Conservation (phyloP, 2,888 invertebrate genomes). For the Tiphia femorata region DNA sequence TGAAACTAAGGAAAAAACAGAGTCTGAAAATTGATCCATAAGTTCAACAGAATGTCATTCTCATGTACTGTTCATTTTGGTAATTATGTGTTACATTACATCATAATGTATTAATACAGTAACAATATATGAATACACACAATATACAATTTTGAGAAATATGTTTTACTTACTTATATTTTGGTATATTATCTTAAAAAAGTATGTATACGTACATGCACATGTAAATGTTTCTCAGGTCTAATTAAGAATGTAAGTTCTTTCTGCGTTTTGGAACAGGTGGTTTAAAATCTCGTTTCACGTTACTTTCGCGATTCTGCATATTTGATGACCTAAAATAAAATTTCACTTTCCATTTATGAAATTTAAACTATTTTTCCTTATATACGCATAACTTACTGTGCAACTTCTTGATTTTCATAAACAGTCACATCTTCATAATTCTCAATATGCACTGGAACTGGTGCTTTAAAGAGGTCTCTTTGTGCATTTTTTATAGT, state of each 20-base stretch:
- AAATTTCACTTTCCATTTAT: no score
- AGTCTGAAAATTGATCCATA: slow-evolving; percentile 49
- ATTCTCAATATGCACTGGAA: slow-evolving; percentile 26
- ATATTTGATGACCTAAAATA: slow-evolving; percentile 1
- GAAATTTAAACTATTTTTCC: not conserved
- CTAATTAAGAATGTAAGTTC: slow-evolving; percentile 1
- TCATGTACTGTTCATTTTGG: slow-evolving; percentile 14
- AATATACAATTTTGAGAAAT: slow-evolving; percentile 1
- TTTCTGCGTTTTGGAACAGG: slow-evolving; percentile 18
- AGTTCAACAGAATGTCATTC: slow-evolving; percentile 10
- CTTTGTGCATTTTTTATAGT: slow-evolving; percentile 38
- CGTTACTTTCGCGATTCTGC: not conserved
- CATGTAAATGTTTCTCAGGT: not conserved
- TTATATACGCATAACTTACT: slow-evolving; percentile 18
- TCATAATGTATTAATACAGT: slow-evolving; percentile 40
- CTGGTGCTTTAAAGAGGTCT: slow-evolving; percentile 27
- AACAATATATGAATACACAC: slow-evolving; percentile 17
- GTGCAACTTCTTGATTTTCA: slow-evolving; percentile 20
- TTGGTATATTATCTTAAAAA: not conserved
- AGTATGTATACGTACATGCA: not conserved
- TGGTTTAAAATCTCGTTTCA: not conserved
- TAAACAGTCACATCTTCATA: slow-evolving; percentile 32
- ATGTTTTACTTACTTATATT: not conserved
- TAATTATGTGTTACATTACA: slow-evolving; percentile 28
- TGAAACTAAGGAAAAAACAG: slow-evolving; percentile 49